Evolutionary conservation across 2,888 invertebrate species (phyloP), one percentile per base, ranked within the genome.

Genomic region (Antheraea yamamai): DNA sequence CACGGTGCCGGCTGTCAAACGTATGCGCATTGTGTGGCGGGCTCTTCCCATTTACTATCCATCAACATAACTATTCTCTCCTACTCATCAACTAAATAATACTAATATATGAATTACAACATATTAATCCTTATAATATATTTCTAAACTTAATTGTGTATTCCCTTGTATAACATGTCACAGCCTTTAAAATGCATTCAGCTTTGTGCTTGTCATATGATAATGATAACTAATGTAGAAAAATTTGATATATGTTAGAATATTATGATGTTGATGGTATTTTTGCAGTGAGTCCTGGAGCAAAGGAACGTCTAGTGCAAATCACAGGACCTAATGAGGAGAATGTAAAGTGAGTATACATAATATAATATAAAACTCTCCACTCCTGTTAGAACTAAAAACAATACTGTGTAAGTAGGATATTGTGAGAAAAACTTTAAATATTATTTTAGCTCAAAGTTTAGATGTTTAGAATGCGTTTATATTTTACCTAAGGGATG

Each of bases 291-390:
- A 98, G 97, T 91, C 98, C 98, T 81, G 98, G 98, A 84, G 98
- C 98, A 77, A 98, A 98, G 95, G 99, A 99, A 95, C 96, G 99
- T 86, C 96, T 98, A 84, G 98, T 99, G 85, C 99, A 99, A 95
- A 99, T 99, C 84, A 99, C 98, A 78, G 99, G 99, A 78, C 98
- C 98, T 51, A 97, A 97, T 84, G 98, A 98, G 95, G 98, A 98
- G 88, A 98, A 98, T 92, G 98, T 99, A 78, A 97, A 97, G 98
- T 98, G 92, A 96, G 80, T 80, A 76, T 39, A n/a, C n/a, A n/a
- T n/a, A n/a, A n/a, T n/a, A n/a, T 73, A 72, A 68, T 30, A 70
- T 35, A 20, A 30, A 18, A 64, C 1, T 26, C 26, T 64, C 12
- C 0, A 14, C 26, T 26, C 2, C 12, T 47, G 47, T 47, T 47